These are phyloP conservation scores for Oedothorax gibbosus DNA, from an alignment of 1,140 invertebrate genomes.

Conservation along the genomic window DNA sequence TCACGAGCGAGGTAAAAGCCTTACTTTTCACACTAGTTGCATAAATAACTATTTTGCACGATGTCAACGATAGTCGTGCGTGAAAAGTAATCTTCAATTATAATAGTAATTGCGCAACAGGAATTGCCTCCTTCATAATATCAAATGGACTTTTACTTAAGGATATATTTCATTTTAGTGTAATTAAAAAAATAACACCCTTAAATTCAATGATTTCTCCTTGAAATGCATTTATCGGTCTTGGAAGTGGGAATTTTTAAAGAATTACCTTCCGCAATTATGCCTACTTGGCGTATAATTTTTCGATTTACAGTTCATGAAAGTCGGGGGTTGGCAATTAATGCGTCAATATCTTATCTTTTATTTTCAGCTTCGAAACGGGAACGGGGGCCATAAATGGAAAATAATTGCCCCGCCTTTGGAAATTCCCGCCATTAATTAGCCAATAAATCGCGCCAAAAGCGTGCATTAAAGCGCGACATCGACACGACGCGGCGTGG, in stretches of 20 bases:
- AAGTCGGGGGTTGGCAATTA: conserved; percentile 34
- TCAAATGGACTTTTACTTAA: no score
- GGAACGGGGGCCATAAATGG: conserved; percentile 51
- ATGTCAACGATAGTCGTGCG: no score
- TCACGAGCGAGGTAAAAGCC: no score
- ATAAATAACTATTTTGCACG: no score
- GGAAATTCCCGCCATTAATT: conserved; percentile 53
- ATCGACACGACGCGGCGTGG: conserved; percentile 33
- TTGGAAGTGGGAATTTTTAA: conserved; percentile 2
- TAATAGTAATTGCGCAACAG: no score
- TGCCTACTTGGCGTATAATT: conserved; percentile 16
- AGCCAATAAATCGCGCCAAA: conserved; percentile 55
- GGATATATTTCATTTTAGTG: no score
- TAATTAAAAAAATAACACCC: background rate
- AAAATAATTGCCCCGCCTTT: conserved; percentile 48
- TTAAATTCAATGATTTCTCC: conserved; percentile 1
- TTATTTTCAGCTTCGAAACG: conserved; percentile 12
- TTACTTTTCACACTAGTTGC: no score
- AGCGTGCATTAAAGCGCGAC: conserved; percentile 35
- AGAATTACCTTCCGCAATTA: conserved; percentile 14
- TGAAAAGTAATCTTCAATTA: no score
- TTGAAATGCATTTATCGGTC: background rate
- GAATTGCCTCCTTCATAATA: no score
- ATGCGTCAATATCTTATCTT: conserved; percentile 38
- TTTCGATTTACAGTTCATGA: conserved; percentile 24